These are phyloP conservation scores for Chiroxiphia lanceolata DNA, from an alignment of 2,797 vertebrate genomes.

Conservation along the genomic window DNA sequence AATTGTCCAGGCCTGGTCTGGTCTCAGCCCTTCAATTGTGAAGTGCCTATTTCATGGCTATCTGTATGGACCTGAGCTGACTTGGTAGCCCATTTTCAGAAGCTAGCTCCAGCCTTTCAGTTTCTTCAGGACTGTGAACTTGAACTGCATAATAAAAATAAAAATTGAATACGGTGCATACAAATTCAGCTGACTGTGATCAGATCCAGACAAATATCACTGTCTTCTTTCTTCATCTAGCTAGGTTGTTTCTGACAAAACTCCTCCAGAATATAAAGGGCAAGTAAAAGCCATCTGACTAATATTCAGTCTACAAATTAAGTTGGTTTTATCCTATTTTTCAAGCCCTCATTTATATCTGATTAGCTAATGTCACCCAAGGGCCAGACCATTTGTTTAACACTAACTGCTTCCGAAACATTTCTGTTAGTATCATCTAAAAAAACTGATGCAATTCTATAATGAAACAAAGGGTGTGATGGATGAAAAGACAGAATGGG, in stretches of 20 bases:
- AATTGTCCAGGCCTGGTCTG: not conserved
- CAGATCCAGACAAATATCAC: constrained; percentile 1
- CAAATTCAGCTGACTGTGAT: not conserved
- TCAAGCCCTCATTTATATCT: not conserved
- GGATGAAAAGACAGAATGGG: too few species aligned
- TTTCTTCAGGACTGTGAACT: not conserved
- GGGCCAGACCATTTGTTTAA: constrained; percentile 34
- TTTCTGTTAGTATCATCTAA: constrained; percentile 8
- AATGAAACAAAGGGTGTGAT: constrained; percentile 26
- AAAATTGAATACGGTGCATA: not conserved
- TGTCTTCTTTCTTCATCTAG: not conserved
- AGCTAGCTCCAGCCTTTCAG: not conserved
- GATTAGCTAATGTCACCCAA: constrained; percentile 41
- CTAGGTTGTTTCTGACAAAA: not conserved
- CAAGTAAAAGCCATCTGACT: constrained; percentile 15
- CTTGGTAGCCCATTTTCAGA: not conserved
- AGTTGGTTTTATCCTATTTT: constrained; percentile 34
- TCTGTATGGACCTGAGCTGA: not conserved
- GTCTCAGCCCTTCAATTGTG: not conserved
- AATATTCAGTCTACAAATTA: constrained; percentile 15
- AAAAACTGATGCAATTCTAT: constrained; percentile 12
- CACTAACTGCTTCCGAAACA: not conserved
- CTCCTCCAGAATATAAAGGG: constrained; percentile 20
- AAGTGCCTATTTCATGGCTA: not conserved
- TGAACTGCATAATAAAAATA: not conserved